Percentiles rank a stretch among this genome's conserved stretches.
These are phyloP conservation scores for Orchesella cincta DNA, from an alignment of 1,140 invertebrate species.

Conservation along the genomic window DNA sequence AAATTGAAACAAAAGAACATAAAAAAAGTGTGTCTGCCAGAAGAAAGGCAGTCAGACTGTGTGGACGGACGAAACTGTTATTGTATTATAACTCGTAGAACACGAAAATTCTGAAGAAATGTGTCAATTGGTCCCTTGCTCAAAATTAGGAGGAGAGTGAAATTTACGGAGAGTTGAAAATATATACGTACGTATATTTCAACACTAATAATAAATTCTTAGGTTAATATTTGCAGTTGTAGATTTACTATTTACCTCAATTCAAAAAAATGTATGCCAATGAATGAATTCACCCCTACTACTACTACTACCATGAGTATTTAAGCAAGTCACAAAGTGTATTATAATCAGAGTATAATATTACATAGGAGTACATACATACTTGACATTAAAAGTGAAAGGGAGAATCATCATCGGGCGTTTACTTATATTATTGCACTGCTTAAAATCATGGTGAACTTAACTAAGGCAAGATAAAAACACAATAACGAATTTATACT, in stretches of 20 bases:
- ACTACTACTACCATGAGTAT: background rate
- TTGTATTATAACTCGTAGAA: background rate
- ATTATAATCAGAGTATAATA: too few species aligned
- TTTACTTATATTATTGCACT: too few species aligned
- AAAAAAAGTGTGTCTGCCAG: background rate
- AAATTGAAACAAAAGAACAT: background rate
- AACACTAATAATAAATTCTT: background rate
- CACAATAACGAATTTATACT: too few species aligned
- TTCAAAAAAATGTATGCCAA: background rate
- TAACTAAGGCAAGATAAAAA: too few species aligned
- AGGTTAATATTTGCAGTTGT: background rate
- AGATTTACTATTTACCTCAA: background rate
- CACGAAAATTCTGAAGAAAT: constrained; percentile 9
- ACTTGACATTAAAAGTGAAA: too few species aligned
- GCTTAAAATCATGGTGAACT: too few species aligned
- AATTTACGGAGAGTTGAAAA: background rate
- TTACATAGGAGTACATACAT: too few species aligned
- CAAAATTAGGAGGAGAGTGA: background rate
- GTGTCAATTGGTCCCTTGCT: constrained; percentile 26
- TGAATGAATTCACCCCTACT: background rate
- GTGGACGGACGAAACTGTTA: too few species aligned
- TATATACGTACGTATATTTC: background rate
- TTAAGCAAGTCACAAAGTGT: too few species aligned
- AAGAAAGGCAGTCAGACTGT: too few species aligned
- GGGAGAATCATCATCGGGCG: too few species aligned